Evolutionary conservation across 2,797 vertebrate species (phyloP).

Genomic region (Hydrolagus colliei): DNA sequence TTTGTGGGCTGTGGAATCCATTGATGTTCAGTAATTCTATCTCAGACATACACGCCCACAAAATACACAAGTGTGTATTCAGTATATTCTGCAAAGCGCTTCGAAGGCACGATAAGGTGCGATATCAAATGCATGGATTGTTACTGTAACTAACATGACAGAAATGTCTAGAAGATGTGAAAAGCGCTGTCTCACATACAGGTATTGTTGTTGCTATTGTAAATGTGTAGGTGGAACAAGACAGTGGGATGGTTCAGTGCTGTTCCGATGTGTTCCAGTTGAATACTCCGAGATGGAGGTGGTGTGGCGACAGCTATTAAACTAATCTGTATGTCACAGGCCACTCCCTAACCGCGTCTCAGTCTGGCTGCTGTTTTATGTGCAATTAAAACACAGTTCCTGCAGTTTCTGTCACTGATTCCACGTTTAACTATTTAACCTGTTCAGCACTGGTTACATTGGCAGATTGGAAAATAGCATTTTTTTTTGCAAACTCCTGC

Average conservation of each 20-base stretch:
- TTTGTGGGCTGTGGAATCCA: too few relatives aligned
- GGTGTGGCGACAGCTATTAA: background rate
- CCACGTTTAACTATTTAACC: background rate
- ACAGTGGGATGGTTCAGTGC: background rate
- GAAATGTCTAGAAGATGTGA: background rate
- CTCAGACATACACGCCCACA: too few relatives aligned
- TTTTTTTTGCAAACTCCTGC: too few relatives aligned
- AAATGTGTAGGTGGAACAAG: background rate
- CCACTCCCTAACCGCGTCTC: background rate
- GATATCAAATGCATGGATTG: too few relatives aligned
- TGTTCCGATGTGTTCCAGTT: background rate
- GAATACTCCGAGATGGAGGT: background rate
- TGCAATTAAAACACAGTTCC: background rate
- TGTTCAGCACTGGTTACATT: background rate
- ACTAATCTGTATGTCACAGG: background rate
- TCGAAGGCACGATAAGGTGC: too few relatives aligned
- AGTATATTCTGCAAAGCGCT: too few relatives aligned
- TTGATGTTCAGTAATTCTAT: too few relatives aligned
- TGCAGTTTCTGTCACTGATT: background rate
- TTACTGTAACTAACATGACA: too few relatives aligned
- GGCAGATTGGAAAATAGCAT: background rate
- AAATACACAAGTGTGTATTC: too few relatives aligned
- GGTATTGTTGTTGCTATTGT: background rate
- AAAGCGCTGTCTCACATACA: background rate
- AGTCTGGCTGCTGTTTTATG: background rate